These are phyloP conservation scores for Mesembrinibis cayennensis DNA, from an alignment of 2,113 vertebrate species.

Conservation along the genomic window DNA sequence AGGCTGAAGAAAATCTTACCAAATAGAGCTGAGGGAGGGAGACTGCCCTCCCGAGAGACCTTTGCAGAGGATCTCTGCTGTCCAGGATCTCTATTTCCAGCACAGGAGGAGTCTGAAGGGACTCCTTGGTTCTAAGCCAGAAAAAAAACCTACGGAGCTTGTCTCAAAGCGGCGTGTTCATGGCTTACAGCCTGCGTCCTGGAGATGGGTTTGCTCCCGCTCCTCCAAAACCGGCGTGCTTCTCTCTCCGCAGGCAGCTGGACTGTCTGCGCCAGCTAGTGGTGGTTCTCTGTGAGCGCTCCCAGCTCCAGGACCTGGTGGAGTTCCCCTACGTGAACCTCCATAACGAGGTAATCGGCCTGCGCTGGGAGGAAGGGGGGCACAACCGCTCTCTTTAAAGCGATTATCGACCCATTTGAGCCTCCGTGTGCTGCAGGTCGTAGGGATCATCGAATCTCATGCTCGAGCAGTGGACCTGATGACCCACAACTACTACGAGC, in stretches of 20 bases:
- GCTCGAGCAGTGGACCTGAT: constrained; percentile 91
- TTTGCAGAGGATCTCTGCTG: neutral
- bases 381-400: fast-evolving
- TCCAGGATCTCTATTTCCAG: neutral
- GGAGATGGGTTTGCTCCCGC: neutral
- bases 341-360: constrained; percentile 84
- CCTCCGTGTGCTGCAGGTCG: constrained; percentile 76
- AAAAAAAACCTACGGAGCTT: fast-evolving
- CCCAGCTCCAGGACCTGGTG: constrained; percentile 91
- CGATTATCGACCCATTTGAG: neutral
- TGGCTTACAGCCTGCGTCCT: neutral
- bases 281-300: constrained; percentile 92
- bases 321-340: constrained; percentile 93
- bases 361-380: fast-evolving
- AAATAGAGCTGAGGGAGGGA: neutral
- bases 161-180: fast-evolving
- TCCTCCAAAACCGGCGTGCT: neutral
- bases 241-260: constrained; percentile 79
- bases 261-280: constrained; percentile 96
- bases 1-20: neutral
- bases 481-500: constrained; percentile 95
- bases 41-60: neutral
- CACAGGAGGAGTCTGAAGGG: neutral
- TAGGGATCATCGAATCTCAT: constrained; percentile 91
- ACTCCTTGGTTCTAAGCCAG: neutral